These are phyloP conservation scores for Callithrix jacchus DNA, from an alignment of 2,113 vertebrate genomes.

Conservation along the genomic window DNA sequence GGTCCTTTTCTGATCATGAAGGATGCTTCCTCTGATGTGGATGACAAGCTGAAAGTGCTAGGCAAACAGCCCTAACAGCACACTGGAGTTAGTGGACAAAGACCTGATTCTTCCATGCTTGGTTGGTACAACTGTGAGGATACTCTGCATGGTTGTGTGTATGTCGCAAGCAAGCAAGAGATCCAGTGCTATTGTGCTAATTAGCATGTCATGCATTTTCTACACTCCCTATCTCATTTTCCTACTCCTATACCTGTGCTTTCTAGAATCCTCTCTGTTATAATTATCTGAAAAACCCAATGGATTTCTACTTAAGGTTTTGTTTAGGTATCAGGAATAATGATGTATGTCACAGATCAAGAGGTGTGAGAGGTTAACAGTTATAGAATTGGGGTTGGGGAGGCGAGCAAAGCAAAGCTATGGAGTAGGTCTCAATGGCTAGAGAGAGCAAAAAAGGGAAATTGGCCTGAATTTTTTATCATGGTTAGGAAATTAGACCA, in stretches of 20 bases:
- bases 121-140: background rate
- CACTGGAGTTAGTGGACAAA: no score
- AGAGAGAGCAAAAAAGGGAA: background rate
- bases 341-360: background rate
- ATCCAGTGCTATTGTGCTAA: background rate
- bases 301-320: background rate
- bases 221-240: background rate
- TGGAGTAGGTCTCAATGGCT: background rate
- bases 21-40: no score
- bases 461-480: background rate
- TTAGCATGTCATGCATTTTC: no score
- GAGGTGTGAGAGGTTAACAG: background rate
- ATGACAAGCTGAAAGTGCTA: no score
- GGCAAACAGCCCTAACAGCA: background rate
- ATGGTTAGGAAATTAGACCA: background rate
- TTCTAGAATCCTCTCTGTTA: background rate
- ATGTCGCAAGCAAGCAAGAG: fast-evolving
- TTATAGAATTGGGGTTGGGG: background rate
- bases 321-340: background rate
- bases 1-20: background rate
- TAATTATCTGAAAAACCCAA: background rate
- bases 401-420: background rate
- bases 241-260: background rate
- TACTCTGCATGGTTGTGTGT: fast-evolving
- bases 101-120: fast-evolving